A percentile compares a stretch with the other conserved stretches of the same genome.
These are phyloP conservation scores for Cyclophora albipunctata DNA, from an alignment of 2,888 invertebrate genomes.

Conservation along the genomic window DNA sequence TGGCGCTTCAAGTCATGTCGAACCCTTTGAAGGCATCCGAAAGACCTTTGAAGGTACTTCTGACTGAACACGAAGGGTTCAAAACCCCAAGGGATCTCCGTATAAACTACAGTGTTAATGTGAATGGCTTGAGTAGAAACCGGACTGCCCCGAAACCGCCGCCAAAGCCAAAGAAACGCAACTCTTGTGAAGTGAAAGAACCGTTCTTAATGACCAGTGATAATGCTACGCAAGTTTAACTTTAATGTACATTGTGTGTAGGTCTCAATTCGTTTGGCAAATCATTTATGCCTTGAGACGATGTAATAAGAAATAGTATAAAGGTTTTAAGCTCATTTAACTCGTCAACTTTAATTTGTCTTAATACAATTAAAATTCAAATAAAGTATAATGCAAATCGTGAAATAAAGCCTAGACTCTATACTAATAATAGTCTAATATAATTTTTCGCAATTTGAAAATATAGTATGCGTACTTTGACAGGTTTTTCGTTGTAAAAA, in stretches of 20 bases:
- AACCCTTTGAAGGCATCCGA: slow-evolving; percentile 43
- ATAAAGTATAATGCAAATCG: too few relatives aligned
- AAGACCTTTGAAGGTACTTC: slow-evolving; percentile 48
- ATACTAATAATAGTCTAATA: too few relatives aligned
- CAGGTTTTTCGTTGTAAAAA: too few relatives aligned
- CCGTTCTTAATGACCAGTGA: slow-evolving; percentile 88
- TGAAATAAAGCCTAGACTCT: too few relatives aligned
- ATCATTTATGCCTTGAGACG: too few relatives aligned
- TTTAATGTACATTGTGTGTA: neutral
- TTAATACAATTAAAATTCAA: too few relatives aligned
- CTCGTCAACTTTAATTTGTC: too few relatives aligned
- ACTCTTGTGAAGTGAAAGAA: slow-evolving; percentile 78
- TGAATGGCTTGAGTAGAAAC: slow-evolving; percentile 47
- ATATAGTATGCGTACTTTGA: too few relatives aligned
- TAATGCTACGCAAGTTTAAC: slow-evolving; percentile 89
- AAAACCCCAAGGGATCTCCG: slow-evolving; percentile 44
- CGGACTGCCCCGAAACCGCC: slow-evolving; percentile 84
- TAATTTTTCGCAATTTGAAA: too few relatives aligned
- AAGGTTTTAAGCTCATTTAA: too few relatives aligned
- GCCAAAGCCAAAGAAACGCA: slow-evolving; percentile 85
- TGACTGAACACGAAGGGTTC: slow-evolving; percentile 53
- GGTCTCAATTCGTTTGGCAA: too few relatives aligned
- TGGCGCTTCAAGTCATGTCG: slow-evolving; percentile 58
- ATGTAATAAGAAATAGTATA: too few relatives aligned
- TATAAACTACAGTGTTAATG: slow-evolving; percentile 49